Base-by-base conservation (phyloP, 1,140 invertebrate species). In the Procambarus virginalis region DNA sequence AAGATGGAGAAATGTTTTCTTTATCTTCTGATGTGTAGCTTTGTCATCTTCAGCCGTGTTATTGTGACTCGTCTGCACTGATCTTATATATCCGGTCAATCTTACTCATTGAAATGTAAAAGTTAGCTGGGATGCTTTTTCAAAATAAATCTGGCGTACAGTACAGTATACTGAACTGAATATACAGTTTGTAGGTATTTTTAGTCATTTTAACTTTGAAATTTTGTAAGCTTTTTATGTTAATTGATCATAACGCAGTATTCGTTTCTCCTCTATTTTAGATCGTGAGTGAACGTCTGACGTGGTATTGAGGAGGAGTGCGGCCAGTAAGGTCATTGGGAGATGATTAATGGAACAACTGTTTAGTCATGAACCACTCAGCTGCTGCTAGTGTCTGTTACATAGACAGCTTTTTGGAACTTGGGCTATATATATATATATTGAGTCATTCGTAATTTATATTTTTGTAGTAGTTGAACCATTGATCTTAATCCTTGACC, bases 241-340 rank as follows among this genome's bases (percentile, higher is more conserved):
- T 22, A 14, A 34, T 14, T 73, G 6, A 73, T 73, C 68, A 34
- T 73, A 73, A 73, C 22, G n/a, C 68, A 73, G n/a, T 73, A 34
- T 73, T 20, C 68, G 5, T 73, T 73, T 73, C 68, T 73, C 68
- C 68, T 73, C 68, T 73, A 73, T 73, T 73, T 73, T 73, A 73
- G 68, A 73, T 73, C 20, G 68, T 73, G 68, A 73, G 68, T 73
- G 68, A 73, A 73, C 68, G 6, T 73, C 68, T 73, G 68, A 34
- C 20, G 68, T 73, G 68, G 68, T 73, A 73, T 34, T 34, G 22
- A 73, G 14, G 68, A 73, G 68, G n/a, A 34, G 68, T 20, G 68
- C 68, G 4, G 20, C 20, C 68, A 73, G 68, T 73, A 73, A 73
- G 68, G 68, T 73, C 68, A 20, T 73, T n/a, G 22, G 14, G n/a